A percentile compares a stretch with the other conserved stretches of the same genome.
Conservation (phyloP, 2,888 invertebrate genomes). For the Phengaris arion region DNA sequence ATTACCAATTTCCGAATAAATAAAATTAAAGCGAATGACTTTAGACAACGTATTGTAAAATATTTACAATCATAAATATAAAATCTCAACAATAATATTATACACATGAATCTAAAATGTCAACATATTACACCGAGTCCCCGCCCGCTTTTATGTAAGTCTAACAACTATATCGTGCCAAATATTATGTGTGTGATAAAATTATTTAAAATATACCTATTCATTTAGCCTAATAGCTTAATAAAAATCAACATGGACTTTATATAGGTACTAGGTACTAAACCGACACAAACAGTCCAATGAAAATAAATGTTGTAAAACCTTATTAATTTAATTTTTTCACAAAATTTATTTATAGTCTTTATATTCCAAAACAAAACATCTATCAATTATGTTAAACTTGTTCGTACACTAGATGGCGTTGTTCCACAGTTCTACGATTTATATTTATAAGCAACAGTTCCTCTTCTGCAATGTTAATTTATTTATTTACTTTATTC, state of each 20-base stretch:
- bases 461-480: background rate
- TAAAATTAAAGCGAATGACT: conserved; percentile 20
- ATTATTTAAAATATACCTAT: background rate
- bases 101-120: background rate
- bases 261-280: conserved; percentile 2
- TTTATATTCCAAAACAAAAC: background rate
- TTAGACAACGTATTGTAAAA: conserved; percentile 2
- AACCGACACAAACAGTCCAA: background rate
- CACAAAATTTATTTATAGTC: no score
- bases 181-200: background rate
- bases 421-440: background rate
- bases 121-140: conserved; percentile 11
- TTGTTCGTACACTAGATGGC: conserved; percentile 16
- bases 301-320: background rate
- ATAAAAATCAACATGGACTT: background rate
- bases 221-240: background rate
- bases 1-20: conserved; percentile 13
- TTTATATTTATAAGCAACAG: background rate
- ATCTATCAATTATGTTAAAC: background rate
- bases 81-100: conserved; percentile 3
- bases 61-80: conserved; percentile 14
- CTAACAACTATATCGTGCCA: background rate
- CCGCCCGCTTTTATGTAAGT: background rate
- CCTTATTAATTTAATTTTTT: no score
- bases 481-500: background rate